Evolutionary conservation across 2,113 vertebrate species (phyloP).

Genomic region (Ochotona princeps): DNA sequence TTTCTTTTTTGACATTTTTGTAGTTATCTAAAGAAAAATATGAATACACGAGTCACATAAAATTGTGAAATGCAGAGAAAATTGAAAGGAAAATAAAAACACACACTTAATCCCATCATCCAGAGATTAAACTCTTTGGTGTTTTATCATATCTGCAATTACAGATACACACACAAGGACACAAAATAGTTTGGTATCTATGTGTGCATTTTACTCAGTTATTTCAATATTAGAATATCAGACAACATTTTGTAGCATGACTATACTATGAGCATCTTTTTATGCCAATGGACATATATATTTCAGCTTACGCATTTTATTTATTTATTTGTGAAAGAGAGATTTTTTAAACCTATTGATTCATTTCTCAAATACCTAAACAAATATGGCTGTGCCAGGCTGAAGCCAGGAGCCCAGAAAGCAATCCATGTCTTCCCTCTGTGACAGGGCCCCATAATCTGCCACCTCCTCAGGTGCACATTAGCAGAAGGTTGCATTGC

Average conservation of each 20-base stretch:
- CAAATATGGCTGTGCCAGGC: no score
- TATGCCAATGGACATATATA: not conserved
- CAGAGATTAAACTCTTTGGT: not conserved
- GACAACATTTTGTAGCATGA: not conserved
- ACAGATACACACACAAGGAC: not conserved
- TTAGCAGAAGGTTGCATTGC: no score
- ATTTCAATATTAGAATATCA: not conserved
- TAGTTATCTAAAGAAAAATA: not conserved
- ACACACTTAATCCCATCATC: not conserved
- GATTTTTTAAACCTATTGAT: no score
- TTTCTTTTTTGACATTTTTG: not conserved
- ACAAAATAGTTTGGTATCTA: not conserved
- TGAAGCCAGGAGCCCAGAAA: no score
- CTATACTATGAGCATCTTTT: not conserved
- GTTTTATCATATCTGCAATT: not conserved
- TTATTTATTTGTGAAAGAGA: no score
- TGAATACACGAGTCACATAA: not conserved
- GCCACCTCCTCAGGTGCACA: no score
- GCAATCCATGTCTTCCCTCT: no score
- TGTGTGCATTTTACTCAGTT: not conserved
- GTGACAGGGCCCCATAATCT: no score
- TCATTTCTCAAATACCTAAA: no score
- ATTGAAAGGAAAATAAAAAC: not conserved
- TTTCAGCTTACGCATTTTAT: not conserved
- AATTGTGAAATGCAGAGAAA: slow-evolving; percentile 19